Evolutionary conservation across 2,888 invertebrate genomes (phyloP), one percentile per base, ranked within the genome.

Genomic region (Salticus scenicus): DNA sequence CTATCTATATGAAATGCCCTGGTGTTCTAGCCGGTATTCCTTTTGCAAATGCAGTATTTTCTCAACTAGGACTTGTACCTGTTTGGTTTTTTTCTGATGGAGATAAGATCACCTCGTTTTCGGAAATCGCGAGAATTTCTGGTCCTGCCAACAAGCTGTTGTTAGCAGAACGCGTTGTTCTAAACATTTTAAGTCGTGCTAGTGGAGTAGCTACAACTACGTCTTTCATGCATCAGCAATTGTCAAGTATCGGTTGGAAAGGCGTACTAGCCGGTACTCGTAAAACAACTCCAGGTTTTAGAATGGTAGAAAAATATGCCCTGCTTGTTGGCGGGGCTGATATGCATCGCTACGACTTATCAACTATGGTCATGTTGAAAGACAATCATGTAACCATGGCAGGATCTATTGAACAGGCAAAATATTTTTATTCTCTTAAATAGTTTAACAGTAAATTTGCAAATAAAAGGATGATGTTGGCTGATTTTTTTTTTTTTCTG

Each of bases 251-350:
- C 14, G 89, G 88, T 0, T 92, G 92, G 92, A 89, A 88, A 27
- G 92, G 92, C 0, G 89, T 90, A 77, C 81, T 92, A 7, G 91
- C 91, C 7, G 92, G 92, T 5, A 92, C 92, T 0, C 88, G 92
- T 14, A 92, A 92, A 88, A 92, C 92, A 0, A 92, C 92, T 0
- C 92, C 92, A 8, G 92, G 92, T 0, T 92, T 92, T 89, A 89
- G 92, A 76, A 77, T 92, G 86, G 92, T 91, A 0, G 92, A 92
- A 88, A 92, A 92, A 86, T 92, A 92, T 89, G 90, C 92, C 0
- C 87, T 92, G 31, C 75, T 91, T 2, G 90, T 92, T 0, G 92
- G 91, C 0, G 92, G 92, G 0, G 90, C 90, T 14, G 90, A 90
- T 14, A 90, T 91, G 0, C 92, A 92, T 89, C 89, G 92, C 17